Evolutionary conservation across 2,113 vertebrate species (phyloP), one percentile per base, ranked within the genome.

Genomic region (Trinectes maculatus): DNA sequence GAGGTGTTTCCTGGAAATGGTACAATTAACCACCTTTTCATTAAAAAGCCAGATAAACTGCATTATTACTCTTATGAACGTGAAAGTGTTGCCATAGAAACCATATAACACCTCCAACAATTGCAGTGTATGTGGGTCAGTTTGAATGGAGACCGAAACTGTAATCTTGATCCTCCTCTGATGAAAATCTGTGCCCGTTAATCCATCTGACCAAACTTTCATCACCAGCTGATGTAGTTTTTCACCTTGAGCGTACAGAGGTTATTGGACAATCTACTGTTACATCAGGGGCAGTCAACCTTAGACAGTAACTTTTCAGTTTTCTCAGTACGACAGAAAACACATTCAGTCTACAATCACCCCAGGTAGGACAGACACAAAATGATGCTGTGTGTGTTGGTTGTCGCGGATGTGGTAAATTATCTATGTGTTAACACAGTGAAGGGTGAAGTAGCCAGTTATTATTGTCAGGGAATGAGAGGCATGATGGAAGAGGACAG

Each of bases 161-260:
- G 54, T 61, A 44, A 66, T 51, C 40, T 47, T 37, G 44, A 61
- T n/a, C n/a, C n/a, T n/a, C n/a, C n/a, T n/a, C 21, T 55, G 42
- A 75, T 64, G n/a, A 59, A 82, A 58, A 40, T 72, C 42, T 58
- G 26, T 8, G 28, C 13, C n/a, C 58, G 49, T 8, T 29, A 52
- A 56, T 76, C 51, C 21, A n/a, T 6, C 60, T 6, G 22, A 33
- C 37, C 58, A 67, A 69, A 70, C 58, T 48, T 73, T 70, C 52
- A 76, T 60, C 58, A 49, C 29, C n/a, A 34, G 34, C 60, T 55
- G 8, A 58, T 63, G 0, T 36, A 68, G 19, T 42, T 59, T 40
- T n/a, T 77, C 63, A 74, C 36, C 40, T 74, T 31, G 8, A 71
- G 51, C 40, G 62, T 19, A 18, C 3, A 10, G 64, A 42, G 43